Evolutionary conservation across 2,888 invertebrate genomes (phyloP), one percentile per base, ranked within the genome.

Genomic region (Chloroclysta siterata): DNA sequence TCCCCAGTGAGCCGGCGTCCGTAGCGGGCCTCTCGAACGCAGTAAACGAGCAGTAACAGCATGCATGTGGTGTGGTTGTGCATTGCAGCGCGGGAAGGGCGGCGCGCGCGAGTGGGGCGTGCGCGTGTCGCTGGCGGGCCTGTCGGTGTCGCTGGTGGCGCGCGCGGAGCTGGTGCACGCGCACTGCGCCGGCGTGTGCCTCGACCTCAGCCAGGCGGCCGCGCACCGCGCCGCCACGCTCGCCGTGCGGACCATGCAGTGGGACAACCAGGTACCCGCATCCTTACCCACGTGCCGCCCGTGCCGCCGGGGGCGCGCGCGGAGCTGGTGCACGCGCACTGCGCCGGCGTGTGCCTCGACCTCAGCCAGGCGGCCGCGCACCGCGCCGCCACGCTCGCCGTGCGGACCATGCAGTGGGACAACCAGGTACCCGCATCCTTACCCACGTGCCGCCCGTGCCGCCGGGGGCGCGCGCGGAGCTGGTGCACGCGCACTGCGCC

Each of bases 381-480:
- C 57, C 61, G 53, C 65, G 65, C 90, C 90, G 68, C 94, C 33
- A 96, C 97, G 79, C 93, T 97, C 57, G 95, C 95, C 76, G 95
- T 99, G 15, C 94, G 94, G 63, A 95, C 96, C 80, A 94, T 98
- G 79, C 98, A 99, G 94, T 94, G 96, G 80, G 97, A 98, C 89
- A 98, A 98, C 89, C 97, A 96, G 93, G 94, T 94, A 15, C n/a
- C 4, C 11, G n/a, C 29, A 22, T 3, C 3, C 22, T 22, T n/a
- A n/a, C n/a, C n/a, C n/a, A n/a, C n/a, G n/a, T n/a, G n/a, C n/a
- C n/a, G n/a, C n/a, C n/a, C n/a, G 87, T 97, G 73, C 98, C 97
- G 69, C 91, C 97, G 73, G 95, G 97, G 72, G 96, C 96, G 59
- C 93, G 95, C 58, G 93, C 97, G 77, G 98, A 98, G 90, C 91